Evolutionary conservation across 2,888 invertebrate genomes (phyloP), one percentile per base, ranked within the genome.

Genomic region (Gymnosoma rotundatum): DNA sequence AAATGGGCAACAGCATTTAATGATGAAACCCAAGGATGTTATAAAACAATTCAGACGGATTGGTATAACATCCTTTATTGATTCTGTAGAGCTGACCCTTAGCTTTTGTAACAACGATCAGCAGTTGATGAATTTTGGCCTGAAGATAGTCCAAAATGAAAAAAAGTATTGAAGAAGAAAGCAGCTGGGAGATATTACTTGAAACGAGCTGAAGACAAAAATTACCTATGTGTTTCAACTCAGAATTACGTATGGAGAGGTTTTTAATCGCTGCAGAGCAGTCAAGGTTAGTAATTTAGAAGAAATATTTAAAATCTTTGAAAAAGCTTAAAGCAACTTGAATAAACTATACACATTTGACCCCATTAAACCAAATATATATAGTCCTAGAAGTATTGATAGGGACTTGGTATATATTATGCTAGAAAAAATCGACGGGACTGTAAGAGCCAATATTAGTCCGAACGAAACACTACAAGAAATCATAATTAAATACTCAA

Each of bases 201-300:
- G 7, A 6, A 32, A 32, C n/a, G 32, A 32, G 7, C 2, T 2
- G 6, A 32, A 8, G 8, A 14, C 0, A 25, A 64, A 45, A 64
- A 25, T 50, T 32, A 25, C 50, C 25, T 66, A 10, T n/a, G 10
- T 14, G 2, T 66, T 32, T 66, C 25, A 66, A 66, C 45, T 32
- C 45, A 66, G 48, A 50, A 25, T 52, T 25, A 66, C 66, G 18
- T 52, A 52, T 25, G 42, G 21, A 21, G 63, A 63, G 42, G 21
- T 63, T 18, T 63, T 63, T 32, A 63, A 45, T 38, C 36, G 18
- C 32, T 60, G 38, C 36, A 32, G 60, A 18, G 32, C 36, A 32
- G 38, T 64, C 12, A 64, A 45, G n/a, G 66, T 66, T 42, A 50
- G 66, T 66, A 66, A 66, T 66, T 21, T 64, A 21, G 42, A 16